These are phyloP conservation scores for Bibio marci DNA, from an alignment of 2,888 invertebrate genomes.

Conservation along the genomic window DNA sequence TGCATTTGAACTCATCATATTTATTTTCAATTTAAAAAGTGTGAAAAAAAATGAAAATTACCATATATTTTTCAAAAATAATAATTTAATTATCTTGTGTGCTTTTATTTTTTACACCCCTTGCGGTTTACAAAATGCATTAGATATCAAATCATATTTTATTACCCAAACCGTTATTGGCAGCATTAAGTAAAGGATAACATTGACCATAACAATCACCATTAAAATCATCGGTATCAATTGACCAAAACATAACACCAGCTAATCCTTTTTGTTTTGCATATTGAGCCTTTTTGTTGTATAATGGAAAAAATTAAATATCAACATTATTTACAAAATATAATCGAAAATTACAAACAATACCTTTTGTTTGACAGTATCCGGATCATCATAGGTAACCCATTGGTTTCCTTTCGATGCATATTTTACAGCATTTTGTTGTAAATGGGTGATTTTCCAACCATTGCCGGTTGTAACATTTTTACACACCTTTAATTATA, in stretches of 20 bases:
- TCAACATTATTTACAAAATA: neutral
- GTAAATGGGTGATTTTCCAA: constrained; percentile 19
- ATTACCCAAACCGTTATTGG: constrained; percentile 13
- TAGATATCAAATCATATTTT: neutral
- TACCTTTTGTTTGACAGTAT: constrained; percentile 21
- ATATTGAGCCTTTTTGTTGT: constrained; percentile 21
- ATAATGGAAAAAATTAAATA: neutral
- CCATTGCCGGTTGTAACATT: constrained; percentile 10
- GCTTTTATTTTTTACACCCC: too few species aligned
- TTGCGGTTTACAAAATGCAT: too few species aligned
- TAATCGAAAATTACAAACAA: neutral
- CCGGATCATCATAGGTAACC: constrained; percentile 28
- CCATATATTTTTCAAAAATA: neutral
- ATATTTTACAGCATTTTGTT: constrained; percentile 20
- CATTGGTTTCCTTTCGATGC: constrained; percentile 23
- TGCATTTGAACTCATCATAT: too few species aligned
- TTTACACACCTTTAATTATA: constrained; percentile 12
- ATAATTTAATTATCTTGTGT: too few species aligned
- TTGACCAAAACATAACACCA: constrained; percentile 35
- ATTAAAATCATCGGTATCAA: constrained; percentile 34
- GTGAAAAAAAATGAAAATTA: neutral
- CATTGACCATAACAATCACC: constrained; percentile 19
- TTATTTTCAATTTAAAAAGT: too few species aligned
- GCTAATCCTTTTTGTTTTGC: constrained; percentile 24
- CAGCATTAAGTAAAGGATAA: constrained; percentile 24